phyloP scores from a whole-genome alignment of 2,888 invertebrate species.

The Pimpla rufipes region DNA sequence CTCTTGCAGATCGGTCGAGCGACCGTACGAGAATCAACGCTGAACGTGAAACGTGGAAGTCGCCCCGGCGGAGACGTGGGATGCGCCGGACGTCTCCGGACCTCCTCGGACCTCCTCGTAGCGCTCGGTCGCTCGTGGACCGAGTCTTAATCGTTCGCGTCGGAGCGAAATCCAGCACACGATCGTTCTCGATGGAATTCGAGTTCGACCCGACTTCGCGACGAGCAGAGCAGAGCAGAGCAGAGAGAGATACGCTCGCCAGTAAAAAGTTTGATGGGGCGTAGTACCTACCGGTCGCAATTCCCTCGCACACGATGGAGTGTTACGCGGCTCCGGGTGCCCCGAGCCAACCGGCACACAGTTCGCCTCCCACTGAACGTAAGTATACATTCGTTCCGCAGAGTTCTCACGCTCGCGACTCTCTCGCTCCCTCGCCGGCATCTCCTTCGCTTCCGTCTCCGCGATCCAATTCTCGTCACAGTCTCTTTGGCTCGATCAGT shows the following conservation, averaged over 20 bases:
- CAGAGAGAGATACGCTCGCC: too few species aligned
- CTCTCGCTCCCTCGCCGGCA: slow-evolving; percentile 26
- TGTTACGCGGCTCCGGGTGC: background rate
- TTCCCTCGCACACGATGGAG: slow-evolving; percentile 41
- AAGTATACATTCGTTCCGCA: slow-evolving; percentile 31
- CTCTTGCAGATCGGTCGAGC: background rate
- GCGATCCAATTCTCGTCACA: slow-evolving; percentile 50
- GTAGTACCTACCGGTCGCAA: slow-evolving; percentile 40
- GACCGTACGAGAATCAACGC: background rate
- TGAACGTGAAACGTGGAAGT: slow-evolving; percentile 17
- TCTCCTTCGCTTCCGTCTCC: slow-evolving; percentile 4
- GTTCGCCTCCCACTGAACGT: background rate
- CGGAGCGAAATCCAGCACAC: slow-evolving; percentile 54
- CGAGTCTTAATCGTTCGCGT: slow-evolving; percentile 54
- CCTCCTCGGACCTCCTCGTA: slow-evolving; percentile 6
- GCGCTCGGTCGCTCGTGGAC: slow-evolving; percentile 38
- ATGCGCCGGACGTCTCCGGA: background rate
- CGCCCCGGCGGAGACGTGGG: background rate
- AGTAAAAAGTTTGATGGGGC: slow-evolving; percentile 60
- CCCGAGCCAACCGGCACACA: slow-evolving; percentile 1
- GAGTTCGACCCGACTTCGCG: slow-evolving; percentile 33
- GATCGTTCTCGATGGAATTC: slow-evolving; percentile 58
- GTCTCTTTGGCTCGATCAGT: slow-evolving; percentile 35
- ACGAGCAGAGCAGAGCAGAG: too few species aligned
- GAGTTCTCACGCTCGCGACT: slow-evolving; percentile 44